These are phyloP conservation scores for Acrocephalus scirpaceus DNA, from an alignment of 2,797 vertebrate species.

Conservation along the genomic window DNA sequence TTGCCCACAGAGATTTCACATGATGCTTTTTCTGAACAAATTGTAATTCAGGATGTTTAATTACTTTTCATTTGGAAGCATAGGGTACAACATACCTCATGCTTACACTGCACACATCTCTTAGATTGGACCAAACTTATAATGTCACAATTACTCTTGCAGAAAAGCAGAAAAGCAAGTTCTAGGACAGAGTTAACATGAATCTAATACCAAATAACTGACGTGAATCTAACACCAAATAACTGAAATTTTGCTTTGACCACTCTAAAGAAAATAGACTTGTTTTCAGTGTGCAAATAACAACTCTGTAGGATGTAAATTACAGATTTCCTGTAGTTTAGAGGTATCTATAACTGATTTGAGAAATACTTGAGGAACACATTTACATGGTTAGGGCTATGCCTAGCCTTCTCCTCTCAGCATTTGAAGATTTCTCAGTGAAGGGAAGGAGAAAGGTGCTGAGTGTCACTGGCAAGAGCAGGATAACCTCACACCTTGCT, in stretches of 20 bases:
- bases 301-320: not conserved
- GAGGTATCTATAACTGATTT: not conserved
- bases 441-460: not conserved
- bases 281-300: not conserved
- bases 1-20: not conserved
- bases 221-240: not conserved
- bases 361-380: not conserved
- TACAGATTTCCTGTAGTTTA: not conserved
- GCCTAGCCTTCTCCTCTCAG: not conserved
- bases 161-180: not conserved
- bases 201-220: not conserved
- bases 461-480: not conserved
- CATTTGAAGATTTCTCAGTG: not conserved
- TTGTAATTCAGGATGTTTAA: not conserved
- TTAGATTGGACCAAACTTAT: not conserved
- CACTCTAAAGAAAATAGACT: not conserved
- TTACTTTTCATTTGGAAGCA: not conserved
- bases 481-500: accelerated
- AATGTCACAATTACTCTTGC: not conserved
- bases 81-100: not conserved
- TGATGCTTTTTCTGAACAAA: not conserved
- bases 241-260: not conserved
- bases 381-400: not conserved
- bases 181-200: not conserved
- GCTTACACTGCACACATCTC: not conserved